phyloP scores from a whole-genome alignment of 2,888 invertebrate species.

The Nemotelus pantherinus region DNA sequence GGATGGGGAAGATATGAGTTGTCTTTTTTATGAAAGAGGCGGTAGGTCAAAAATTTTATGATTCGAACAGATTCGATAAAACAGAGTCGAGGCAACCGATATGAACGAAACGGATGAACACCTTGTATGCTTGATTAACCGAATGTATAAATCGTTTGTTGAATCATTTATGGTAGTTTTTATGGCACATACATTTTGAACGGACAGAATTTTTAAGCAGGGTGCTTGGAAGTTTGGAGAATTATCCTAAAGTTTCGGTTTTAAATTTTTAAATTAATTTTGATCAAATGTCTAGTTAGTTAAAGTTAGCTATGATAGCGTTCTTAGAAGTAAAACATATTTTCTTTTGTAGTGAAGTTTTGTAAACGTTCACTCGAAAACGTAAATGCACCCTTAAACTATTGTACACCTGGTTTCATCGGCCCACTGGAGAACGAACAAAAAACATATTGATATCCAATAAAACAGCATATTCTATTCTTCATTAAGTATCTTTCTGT shows the following conservation, averaged over 20 bases:
- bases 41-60: slow-evolving; percentile 41
- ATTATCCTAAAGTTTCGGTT: too few relatives aligned
- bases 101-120: slow-evolving; percentile 46
- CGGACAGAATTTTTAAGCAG: slow-evolving; percentile 17
- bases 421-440: too few relatives aligned
- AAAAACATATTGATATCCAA: slow-evolving; percentile 20
- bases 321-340: too few relatives aligned
- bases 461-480: slow-evolving; percentile 41
- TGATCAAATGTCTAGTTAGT: too few relatives aligned
- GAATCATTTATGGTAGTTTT: slow-evolving; percentile 46
- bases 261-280: too few relatives aligned
- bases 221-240: background rate
- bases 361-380: too few relatives aligned
- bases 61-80: slow-evolving; percentile 19
- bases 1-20: background rate
- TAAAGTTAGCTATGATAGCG: too few relatives aligned
- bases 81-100: slow-evolving; percentile 35
- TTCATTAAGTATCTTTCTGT: slow-evolving; percentile 49
- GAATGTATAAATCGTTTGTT: slow-evolving; percentile 50
- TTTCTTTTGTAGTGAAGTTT: too few relatives aligned
- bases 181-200: slow-evolving; percentile 26
- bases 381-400: too few relatives aligned
- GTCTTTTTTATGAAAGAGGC: slow-evolving; percentile 3
- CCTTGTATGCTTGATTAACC: slow-evolving; percentile 49
- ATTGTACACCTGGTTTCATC: too few relatives aligned